Base-by-base conservation (phyloP, 1,140 invertebrate genomes). In the Drosophila trapezifrons region DNA sequence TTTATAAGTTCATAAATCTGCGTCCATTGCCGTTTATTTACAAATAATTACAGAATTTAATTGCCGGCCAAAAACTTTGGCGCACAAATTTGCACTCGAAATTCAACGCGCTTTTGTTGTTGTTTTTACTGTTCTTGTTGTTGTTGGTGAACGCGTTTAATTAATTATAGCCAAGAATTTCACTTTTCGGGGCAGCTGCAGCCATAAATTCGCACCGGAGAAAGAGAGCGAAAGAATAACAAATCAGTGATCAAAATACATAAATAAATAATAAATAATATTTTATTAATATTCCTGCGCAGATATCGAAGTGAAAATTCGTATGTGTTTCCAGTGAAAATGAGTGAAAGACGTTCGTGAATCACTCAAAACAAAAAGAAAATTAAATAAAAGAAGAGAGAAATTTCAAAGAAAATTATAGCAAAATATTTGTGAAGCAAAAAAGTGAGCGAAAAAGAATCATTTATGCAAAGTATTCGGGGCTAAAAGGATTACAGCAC, bases 181-280 rank as follows among this genome's bases (percentile, higher is more conserved):
- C 55, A 60, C 71, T 75, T 54, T 67, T 83, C 83, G 81, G 59
- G 79, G 83, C 83, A 87, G 64, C 83, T 76, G 79, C 64, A 83
- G 64, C 65, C 71, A 86, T 86, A 80, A 86, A 86, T 86, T 82
- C 43, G 47, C 63, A 65, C 40, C 55, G 56, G 35, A 57, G 60
- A 81, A 60, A 51, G 35, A 55, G 47, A 17, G 25, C 35, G 47
- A 69, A 47, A 43, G 2, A 55, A 71, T 37, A 71, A 57, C 51
- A 57, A 49, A 57, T 71, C 65, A 66, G 46, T 64, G 43, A 4
- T 35, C 42, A 15, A 47, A 58, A 27, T 40, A 42, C 18, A 72
- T 58, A 71, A 71, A 72, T 72, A 72, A 72, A 70, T 71, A 70
- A 70, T 69, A 70, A 71, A 49, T 72, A 38, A 66, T 80, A 71